phyloP scores from a whole-genome alignment of 2,888 invertebrate genomes.

The Apoda limacodes region DNA sequence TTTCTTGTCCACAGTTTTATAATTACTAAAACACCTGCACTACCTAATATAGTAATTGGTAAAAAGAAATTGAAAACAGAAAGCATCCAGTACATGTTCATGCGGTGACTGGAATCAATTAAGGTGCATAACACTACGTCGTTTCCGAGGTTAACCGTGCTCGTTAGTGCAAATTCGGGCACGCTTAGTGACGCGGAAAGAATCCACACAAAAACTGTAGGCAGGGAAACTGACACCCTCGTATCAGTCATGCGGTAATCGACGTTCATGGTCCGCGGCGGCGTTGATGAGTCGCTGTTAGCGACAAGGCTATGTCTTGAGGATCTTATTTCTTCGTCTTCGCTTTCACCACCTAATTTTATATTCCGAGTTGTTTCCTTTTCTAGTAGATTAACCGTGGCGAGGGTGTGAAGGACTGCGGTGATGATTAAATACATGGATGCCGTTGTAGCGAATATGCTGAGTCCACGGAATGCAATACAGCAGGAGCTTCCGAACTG shows the following conservation, averaged over 20 bases:
- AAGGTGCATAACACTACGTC: conserved; percentile 57
- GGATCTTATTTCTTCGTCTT: conserved; percentile 55
- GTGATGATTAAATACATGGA: conserved; percentile 67
- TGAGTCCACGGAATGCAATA: conserved; percentile 64
- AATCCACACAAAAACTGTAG: conserved; percentile 70
- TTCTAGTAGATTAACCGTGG: conserved; percentile 63
- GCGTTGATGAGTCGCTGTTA: conserved; percentile 55
- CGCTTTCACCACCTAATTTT: conserved; percentile 37
- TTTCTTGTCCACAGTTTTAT: conserved; percentile 42
- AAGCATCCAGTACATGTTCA: conserved; percentile 49
- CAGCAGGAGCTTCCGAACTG: conserved; percentile 58
- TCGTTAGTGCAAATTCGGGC: conserved; percentile 68
- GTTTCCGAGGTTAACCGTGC: conserved; percentile 45
- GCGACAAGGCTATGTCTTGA: conserved; percentile 60
- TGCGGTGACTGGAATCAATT: conserved; percentile 58
- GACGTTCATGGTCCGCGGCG: conserved; percentile 62
- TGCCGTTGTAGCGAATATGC: conserved; percentile 67
- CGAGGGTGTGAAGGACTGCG: conserved; percentile 68
- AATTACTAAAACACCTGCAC: conserved; percentile 33
- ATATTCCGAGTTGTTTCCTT: conserved; percentile 40
- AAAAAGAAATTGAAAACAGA: conserved; percentile 50
- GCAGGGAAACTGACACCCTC: conserved; percentile 59
- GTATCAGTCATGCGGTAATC: conserved; percentile 60
- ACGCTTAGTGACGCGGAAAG: conserved; percentile 69
- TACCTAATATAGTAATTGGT: conserved; percentile 41